phyloP scores from a whole-genome alignment of 2,113 vertebrate species.

The Ammodytes marinus region DNA sequence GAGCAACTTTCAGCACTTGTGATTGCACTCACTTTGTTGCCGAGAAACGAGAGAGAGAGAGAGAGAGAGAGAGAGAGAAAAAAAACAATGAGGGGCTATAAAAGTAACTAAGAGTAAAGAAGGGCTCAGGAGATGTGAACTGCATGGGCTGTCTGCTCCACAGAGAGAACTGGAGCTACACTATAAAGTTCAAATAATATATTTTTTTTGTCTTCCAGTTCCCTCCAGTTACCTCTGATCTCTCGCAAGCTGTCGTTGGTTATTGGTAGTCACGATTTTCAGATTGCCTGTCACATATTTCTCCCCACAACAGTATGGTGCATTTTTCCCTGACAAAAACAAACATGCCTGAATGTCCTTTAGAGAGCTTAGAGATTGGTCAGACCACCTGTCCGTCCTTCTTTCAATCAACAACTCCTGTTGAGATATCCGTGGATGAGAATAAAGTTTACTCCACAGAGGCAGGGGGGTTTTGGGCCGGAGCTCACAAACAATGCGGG shows the following conservation, averaged over 20 bases:
- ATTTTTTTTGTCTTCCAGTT: conserved; percentile 36
- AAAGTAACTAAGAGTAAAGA: conserved; percentile 35
- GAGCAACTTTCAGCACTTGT: conserved; percentile 49
- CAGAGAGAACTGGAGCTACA: conserved; percentile 28
- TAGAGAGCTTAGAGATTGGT: conserved; percentile 28
- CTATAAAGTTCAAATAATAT: conserved; percentile 43
- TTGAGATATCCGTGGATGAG: background rate
- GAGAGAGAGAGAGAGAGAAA: background rate
- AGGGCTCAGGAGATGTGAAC: conserved; percentile 29
- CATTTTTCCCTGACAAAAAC: conserved; percentile 25
- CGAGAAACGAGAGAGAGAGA: background rate
- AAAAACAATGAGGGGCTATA: conserved; percentile 7
- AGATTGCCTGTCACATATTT: conserved; percentile 21
- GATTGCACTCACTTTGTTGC: conserved; percentile 37
- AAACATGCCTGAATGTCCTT: conserved; percentile 19
- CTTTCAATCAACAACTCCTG: conserved; percentile 39
- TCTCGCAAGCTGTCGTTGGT: conserved; percentile 2
- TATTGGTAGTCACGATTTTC: conserved; percentile 1
- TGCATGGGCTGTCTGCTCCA: conserved; percentile 24
- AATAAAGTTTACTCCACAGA: background rate
- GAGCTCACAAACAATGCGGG: conserved; percentile 22
- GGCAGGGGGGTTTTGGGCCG: conserved; percentile 21
- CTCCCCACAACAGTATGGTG: background rate
- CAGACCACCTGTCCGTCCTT: conserved; percentile 27
- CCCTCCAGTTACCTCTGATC: conserved; percentile 15